Base-by-base conservation (phyloP, 1,140 invertebrate species). In the Goniozus legneri region DNA sequence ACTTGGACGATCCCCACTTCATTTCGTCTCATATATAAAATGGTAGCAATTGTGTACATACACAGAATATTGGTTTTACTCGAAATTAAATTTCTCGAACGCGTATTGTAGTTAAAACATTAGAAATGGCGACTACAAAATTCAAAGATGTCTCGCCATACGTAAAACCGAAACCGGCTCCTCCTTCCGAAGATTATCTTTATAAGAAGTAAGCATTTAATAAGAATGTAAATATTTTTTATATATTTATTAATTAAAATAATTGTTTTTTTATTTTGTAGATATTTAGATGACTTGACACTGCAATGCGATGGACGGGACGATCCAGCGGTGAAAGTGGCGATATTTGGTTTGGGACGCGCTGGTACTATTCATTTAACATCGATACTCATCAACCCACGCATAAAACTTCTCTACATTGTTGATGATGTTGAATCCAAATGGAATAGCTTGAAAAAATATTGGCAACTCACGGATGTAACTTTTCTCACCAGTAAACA, bases 361-460 rank as follows among this genome's bases (percentile, higher is more conserved):
- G 81, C 80, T 20, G 78, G 78, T 0, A 71, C 79, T n/a, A 82
- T 86, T 47, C 84, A 87, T 60, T 62, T 86, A 27, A 60, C 67
- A 14, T 82, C 79, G 36, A 64, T 85, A 14, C 49, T 80, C 7
- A 53, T 52, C 3, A 84, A 79, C 57, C 71, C 73, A 4, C 74
- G 82, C n/a, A 64, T 79, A 0, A 70, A 77, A 18, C 52, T 87
- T 1, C 53, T 81, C 2, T 87, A 85, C 54, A 69, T 85, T 7
- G 75, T 87, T 2, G 83, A 85, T 34, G 78, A 82, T 22, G 53
- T 73, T 1, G 54, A 67, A 10, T 64, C 72, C 4, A 78, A 74
- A 19, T 78, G 79, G 52, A 39, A 63, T 10, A 69, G 69, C 12
- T 55, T 83, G 0, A 77, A 71, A 37, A 60, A 65, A 12, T 77